These are phyloP conservation scores for Carterocephalus palaemon DNA, from an alignment of 2,888 invertebrate species.

Conservation along the genomic window DNA sequence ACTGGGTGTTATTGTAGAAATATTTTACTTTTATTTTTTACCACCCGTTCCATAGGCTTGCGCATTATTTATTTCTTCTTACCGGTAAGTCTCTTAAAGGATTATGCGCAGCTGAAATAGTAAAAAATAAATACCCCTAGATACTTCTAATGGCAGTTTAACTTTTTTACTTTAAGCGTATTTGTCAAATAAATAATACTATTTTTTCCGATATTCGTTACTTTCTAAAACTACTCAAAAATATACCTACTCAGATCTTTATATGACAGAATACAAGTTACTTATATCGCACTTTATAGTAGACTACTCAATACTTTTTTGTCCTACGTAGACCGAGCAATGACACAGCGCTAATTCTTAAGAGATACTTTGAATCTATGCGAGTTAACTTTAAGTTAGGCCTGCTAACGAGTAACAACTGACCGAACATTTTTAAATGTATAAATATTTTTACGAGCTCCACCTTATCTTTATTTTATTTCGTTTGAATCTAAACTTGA, in stretches of 20 bases:
- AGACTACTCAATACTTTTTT: conserved; percentile 38
- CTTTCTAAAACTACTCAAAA: too few species aligned
- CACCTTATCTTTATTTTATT: conserved; percentile 19
- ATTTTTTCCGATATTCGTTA: too few species aligned
- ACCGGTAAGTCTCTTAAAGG: conserved; percentile 21
- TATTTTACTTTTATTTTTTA: conserved; percentile 23
- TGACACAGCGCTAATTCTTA: conserved; percentile 72
- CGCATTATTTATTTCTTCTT: conserved; percentile 19
- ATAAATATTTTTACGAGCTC: conserved; percentile 47
- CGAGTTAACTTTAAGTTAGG: conserved; percentile 58
- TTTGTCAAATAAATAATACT: too few species aligned
- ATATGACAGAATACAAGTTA: conserved; percentile 4
- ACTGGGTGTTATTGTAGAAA: conserved; percentile 25
- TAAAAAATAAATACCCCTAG: conserved; percentile 11
- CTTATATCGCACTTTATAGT: conserved; percentile 11
- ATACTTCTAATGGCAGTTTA: too few species aligned
- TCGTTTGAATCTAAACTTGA: conserved; percentile 20
- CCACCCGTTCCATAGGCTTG: conserved; percentile 5
- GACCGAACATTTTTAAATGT: conserved; percentile 59
- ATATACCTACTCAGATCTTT: conserved; percentile 8
- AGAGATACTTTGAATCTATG: conserved; percentile 74
- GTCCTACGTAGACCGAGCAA: conserved; percentile 55
- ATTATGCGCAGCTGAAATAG: conserved; percentile 21
- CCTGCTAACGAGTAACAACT: conserved; percentile 71
- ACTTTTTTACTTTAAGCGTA: too few species aligned